These are phyloP conservation scores for Pseudopipra pipra DNA, from an alignment of 2,113 vertebrate genomes.

Conservation along the genomic window DNA sequence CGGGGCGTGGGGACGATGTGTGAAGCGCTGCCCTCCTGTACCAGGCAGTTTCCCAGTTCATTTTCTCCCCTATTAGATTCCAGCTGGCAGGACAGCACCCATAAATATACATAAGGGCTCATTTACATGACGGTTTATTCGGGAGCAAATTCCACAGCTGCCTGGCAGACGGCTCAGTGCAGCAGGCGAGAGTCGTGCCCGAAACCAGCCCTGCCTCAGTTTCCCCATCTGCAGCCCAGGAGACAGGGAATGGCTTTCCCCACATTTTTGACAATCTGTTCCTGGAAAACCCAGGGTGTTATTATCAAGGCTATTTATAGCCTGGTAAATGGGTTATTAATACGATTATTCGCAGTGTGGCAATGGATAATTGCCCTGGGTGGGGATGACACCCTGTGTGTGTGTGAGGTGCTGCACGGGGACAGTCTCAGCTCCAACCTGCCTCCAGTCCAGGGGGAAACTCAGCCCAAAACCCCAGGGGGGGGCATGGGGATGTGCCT, in stretches of 20 bases:
- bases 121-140: constrained; percentile 46
- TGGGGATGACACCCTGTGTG: background rate
- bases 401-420: background rate
- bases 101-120: constrained; percentile 58
- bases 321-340: background rate
- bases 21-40: background rate
- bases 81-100: constrained; percentile 53
- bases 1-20: background rate
- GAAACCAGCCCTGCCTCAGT: constrained; percentile 23
- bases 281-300: constrained; percentile 52
- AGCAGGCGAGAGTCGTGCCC: background rate
- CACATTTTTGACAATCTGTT: background rate
- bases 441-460: background rate
- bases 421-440: background rate
- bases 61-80: constrained; percentile 53
- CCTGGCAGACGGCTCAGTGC: background rate
- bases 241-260: background rate
- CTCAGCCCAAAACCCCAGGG: background rate
- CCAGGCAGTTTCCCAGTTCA: constrained; percentile 47
- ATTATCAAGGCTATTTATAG: constrained; percentile 48
- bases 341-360: background rate
- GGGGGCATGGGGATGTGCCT: background rate
- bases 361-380: background rate
- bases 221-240: background rate
- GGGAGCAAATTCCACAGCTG: constrained; percentile 56